Evolutionary conservation across 2,797 vertebrate species (phyloP).

Genomic region (Microhierax caerulescens): DNA sequence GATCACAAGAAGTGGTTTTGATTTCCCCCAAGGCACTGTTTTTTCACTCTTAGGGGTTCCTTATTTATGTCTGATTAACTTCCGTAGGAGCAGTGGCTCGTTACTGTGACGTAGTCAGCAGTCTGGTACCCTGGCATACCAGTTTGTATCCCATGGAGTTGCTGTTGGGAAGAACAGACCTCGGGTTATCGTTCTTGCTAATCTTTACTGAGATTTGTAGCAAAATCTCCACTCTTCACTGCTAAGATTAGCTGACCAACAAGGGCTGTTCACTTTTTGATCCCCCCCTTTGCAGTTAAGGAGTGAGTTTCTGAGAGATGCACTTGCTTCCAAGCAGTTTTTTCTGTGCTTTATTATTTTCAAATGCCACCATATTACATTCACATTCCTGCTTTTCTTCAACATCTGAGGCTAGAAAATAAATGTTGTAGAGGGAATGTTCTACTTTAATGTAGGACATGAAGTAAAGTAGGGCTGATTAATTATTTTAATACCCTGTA

Average conservation of each 20-base stretch:
- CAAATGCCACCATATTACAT: neutral
- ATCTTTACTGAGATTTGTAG: neutral
- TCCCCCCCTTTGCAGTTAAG: neutral
- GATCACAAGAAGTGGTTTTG: neutral
- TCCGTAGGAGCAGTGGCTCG: neutral
- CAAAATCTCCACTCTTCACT: neutral
- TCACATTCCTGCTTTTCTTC: neutral
- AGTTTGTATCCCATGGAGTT: neutral
- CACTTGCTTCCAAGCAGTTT: neutral
- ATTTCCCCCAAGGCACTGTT: neutral
- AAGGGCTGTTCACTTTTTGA: neutral
- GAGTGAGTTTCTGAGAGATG: neutral
- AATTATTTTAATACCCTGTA: neutral
- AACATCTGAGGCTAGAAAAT: neutral
- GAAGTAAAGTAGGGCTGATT: neutral
- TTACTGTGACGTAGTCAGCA: neutral
- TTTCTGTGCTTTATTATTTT: neutral
- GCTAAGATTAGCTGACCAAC: neutral
- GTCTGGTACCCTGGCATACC: neutral
- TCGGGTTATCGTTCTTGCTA: neutral
- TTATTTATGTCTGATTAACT: neutral
- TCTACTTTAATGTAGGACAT: neutral
- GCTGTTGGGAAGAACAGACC: neutral
- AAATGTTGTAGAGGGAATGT: neutral
- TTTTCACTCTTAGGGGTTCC: neutral